A percentile compares a stretch with the other conserved stretches of the same genome.
phyloP scores from a whole-genome alignment of 2,113 vertebrate species.

The Athene noctua region DNA sequence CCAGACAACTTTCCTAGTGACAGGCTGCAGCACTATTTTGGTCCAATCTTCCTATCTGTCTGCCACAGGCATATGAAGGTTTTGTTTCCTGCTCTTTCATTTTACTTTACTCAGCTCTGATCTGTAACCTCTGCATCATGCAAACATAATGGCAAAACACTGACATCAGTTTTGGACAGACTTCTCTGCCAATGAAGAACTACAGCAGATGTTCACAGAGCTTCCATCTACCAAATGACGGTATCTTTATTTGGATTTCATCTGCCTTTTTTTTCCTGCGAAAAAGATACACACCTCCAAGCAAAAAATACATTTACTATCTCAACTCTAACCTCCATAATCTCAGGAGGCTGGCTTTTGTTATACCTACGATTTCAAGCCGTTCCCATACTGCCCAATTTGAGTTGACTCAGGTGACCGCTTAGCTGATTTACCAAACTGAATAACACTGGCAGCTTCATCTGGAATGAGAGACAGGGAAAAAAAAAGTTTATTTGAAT shows the following conservation, averaged over 20 bases:
- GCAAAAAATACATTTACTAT: background rate
- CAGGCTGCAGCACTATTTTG: background rate
- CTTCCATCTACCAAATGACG: background rate
- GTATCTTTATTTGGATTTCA: background rate
- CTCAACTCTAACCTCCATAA: background rate
- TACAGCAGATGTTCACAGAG: background rate
- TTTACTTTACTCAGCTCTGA: background rate
- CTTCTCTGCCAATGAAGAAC: background rate
- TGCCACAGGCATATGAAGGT: background rate
- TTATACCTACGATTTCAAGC: conserved; percentile 95
- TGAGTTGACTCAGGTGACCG: conserved; percentile 93
- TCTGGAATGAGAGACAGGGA: conserved; percentile 67
- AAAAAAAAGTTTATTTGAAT: background rate
- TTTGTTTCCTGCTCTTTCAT: background rate
- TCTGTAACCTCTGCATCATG: background rate
- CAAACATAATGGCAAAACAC: background rate
- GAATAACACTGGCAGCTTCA: conserved; percentile 95
- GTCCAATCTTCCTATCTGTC: background rate
- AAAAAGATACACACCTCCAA: background rate
- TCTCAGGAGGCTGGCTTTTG: background rate
- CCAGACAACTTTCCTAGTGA: background rate
- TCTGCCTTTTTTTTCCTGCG: background rate
- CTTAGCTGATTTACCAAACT: conserved; percentile 98
- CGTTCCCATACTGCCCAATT: conserved; percentile 97
- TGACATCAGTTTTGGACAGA: background rate